phyloP scores from a whole-genome alignment of 2,113 vertebrate genomes.

The Lipophrys pholis region DNA sequence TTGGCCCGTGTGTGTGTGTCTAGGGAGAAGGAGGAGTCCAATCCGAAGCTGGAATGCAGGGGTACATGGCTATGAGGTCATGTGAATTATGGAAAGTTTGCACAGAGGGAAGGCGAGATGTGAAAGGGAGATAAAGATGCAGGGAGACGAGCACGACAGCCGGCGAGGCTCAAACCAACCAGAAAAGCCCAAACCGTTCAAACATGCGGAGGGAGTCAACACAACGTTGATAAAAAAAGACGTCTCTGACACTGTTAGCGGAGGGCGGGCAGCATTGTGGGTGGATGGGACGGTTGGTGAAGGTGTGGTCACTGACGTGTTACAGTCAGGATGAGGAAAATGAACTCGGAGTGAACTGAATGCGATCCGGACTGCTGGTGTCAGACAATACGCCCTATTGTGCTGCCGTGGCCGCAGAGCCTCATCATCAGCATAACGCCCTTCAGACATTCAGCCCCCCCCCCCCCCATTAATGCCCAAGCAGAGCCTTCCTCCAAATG shows the following conservation, averaged over 20 bases:
- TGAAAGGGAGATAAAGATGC: conserved; percentile 28
- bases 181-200: conserved; percentile 3
- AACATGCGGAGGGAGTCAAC: not conserved
- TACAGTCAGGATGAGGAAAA: conserved; percentile 69
- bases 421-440: conserved; percentile 73
- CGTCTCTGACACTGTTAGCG: not conserved
- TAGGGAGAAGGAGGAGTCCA: conserved; percentile 43
- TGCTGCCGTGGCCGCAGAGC: conserved; percentile 55
- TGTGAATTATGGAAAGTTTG: conserved; percentile 75
- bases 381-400: conserved; percentile 78
- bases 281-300: conserved; percentile 27
- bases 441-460: conserved; percentile 59
- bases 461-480: conserved; percentile 3
- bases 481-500: conserved; percentile 34
- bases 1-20: conserved; percentile 10
- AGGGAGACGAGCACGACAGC: conserved; percentile 21
- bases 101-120: conserved; percentile 54
- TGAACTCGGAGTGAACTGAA: conserved; percentile 74
- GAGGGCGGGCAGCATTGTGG: not conserved
- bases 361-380: conserved; percentile 66
- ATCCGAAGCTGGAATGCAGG: conserved; percentile 59
- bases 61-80: conserved; percentile 73
- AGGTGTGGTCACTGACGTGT: conserved; percentile 63
- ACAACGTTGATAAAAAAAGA: not conserved
- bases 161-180: conserved; percentile 19